Conservation (phyloP, 2,888 invertebrate genomes). For the Rhamphomyia laevipes region DNA sequence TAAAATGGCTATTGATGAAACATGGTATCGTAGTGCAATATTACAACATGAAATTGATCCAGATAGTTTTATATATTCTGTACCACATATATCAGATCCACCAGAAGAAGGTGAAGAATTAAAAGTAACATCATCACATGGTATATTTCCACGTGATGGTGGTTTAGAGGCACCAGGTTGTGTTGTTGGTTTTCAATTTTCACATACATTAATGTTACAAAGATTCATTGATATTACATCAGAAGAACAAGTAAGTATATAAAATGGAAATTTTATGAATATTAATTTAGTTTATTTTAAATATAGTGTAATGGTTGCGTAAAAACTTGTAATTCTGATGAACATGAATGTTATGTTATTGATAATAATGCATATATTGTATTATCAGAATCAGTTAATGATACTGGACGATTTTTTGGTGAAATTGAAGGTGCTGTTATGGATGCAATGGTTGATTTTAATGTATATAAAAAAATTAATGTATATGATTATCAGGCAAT, state of each 20-base stretch:
- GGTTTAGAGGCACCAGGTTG: constrained; percentile 71
- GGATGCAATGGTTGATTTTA: constrained; percentile 56
- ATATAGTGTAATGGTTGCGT: constrained; percentile 41
- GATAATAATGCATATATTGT: constrained; percentile 86
- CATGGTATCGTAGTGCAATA: constrained; percentile 85
- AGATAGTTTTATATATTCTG: constrained; percentile 66
- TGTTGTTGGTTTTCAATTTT: constrained; percentile 79
- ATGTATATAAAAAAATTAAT: constrained; percentile 60
- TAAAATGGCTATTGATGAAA: constrained; percentile 69
- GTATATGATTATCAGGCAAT: constrained; percentile 80
- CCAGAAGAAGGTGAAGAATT: constrained; percentile 42
- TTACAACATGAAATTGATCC: constrained; percentile 68
- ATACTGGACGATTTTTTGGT: constrained; percentile 79
- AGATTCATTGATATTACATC: constrained; percentile 59
- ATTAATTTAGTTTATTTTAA: neutral
- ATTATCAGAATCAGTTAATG: constrained; percentile 47
- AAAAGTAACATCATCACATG: constrained; percentile 68
- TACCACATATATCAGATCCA: constrained; percentile 47
- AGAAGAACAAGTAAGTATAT: constrained; percentile 35
- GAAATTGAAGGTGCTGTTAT: constrained; percentile 66
- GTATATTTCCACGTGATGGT: constrained; percentile 69
- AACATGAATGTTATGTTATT: constrained; percentile 72
- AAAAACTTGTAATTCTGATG: constrained; percentile 46
- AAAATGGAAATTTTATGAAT: neutral
- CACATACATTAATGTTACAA: constrained; percentile 54